Base-by-base conservation (phyloP, 2,113 vertebrate genomes). In the Polypterus bichir region DNA sequence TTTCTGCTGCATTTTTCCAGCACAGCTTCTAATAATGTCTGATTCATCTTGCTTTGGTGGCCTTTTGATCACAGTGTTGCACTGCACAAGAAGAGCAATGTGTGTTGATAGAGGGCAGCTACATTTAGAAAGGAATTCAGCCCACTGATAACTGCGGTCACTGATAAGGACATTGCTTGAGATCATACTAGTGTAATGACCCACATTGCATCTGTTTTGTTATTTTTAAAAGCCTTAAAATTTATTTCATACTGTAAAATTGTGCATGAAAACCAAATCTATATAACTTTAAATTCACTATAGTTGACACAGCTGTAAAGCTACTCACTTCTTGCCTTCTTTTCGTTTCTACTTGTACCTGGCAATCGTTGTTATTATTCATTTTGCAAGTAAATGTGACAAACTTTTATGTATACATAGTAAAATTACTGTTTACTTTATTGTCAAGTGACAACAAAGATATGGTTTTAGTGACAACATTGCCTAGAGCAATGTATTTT, bases 111-210 rank as follows among this genome's bases (percentile, higher is more conserved):
- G 55, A 62, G 62, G 48, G 54, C 73, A 76, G 73, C 74, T 71
- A 68, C 72, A 84, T 90, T 84, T 79, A 84, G 83, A 86, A 89
- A 85, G 81, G 81, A 77, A 86, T 79, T 78, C 68, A 60, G 64
- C 76, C 65, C 69, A 67, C 72, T 68, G 72, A 52, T 63, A 66
- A 66, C 70, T 64, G 65, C 67, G 65, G 61, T 68, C 45, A 55
- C 44, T 64, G 74, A 83, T 79, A 75, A 71, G 6, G 44, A 10
- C 54, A 55, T 55, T 11, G 6, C 44, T 55, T 10, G 6, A 55
- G 10, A 55, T 5, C 10, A 9, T 55, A 5, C 6, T 10, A 55
- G 5, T 11, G 6, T 58, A 44, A 58, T 4, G 7, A 5, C 56
- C 9, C n/a, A n/a, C 7, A 8, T 45, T 58, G 3, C 4, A 5